Percentiles rank a stretch among this genome's conserved stretches.
Conservation (phyloP, 2,888 invertebrate genomes). For the Morpho achilles region DNA sequence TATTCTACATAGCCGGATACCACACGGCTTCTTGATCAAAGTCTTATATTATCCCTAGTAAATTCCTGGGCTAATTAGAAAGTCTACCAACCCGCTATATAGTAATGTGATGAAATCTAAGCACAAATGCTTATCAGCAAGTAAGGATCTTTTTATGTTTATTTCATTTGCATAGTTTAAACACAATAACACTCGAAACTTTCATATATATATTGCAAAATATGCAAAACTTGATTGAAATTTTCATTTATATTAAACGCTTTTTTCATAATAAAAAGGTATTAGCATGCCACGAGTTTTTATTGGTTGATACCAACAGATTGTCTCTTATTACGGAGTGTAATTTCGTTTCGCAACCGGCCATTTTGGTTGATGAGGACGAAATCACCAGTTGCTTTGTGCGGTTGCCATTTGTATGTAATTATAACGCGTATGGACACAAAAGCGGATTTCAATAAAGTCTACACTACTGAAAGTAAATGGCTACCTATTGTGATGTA, state of each 20-base stretch:
- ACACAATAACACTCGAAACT: too few relatives aligned
- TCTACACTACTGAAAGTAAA: conserved; percentile 25
- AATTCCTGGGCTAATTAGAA: too few relatives aligned
- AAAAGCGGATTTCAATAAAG: conserved; percentile 31
- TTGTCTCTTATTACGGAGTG: conserved; percentile 34
- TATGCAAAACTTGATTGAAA: not conserved
- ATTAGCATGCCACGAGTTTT: conserved; percentile 7
- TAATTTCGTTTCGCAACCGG: conserved; percentile 26
- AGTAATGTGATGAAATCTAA: too few relatives aligned
- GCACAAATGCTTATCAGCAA: too few relatives aligned
- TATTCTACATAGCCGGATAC: too few relatives aligned
- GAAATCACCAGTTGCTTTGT: conserved; percentile 44
- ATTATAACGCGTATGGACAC: conserved; percentile 42
- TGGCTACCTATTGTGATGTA: conserved; percentile 23
- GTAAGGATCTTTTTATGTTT: too few relatives aligned
- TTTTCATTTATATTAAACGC: not conserved
- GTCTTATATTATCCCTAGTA: too few relatives aligned
- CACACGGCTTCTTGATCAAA: too few relatives aligned
- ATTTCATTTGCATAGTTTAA: too few relatives aligned
- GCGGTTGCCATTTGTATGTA: conserved; percentile 38
- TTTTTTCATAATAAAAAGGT: conserved; percentile 5
- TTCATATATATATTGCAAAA: too few relatives aligned
- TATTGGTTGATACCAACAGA: conserved; percentile 17
- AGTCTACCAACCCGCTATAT: too few relatives aligned
- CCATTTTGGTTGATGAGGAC: conserved; percentile 30